These are phyloP conservation scores for Lonchura striata DNA, from an alignment of 2,113 vertebrate species.

Conservation along the genomic window DNA sequence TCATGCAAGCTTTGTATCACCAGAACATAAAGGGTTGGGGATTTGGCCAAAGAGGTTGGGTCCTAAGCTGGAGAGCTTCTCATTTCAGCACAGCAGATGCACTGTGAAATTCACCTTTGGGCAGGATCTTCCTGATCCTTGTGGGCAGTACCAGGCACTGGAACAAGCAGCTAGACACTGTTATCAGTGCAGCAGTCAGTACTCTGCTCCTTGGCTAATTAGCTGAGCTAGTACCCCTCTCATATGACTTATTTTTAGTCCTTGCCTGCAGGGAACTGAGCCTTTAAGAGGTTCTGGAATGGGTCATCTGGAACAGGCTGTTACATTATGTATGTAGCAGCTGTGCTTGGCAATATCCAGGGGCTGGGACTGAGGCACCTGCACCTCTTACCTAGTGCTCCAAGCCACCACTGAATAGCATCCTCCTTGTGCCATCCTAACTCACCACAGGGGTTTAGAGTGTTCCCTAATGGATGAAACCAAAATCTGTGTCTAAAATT, in stretches of 20 bases:
- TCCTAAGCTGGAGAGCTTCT: neutral
- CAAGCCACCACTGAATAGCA: neutral
- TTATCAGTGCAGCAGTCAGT: neutral
- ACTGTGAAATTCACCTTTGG: neutral
- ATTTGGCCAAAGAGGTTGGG: neutral
- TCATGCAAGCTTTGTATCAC: neutral
- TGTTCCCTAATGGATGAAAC: neutral
- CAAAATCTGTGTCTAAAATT: slow-evolving; percentile 6
- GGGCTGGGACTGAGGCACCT: neutral
- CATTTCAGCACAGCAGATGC: neutral
- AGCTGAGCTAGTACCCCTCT: neutral
- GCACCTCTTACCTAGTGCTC: neutral
- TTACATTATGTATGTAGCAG: neutral
- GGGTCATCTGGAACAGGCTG: neutral
- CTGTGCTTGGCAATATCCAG: neutral
- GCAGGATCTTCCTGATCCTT: neutral
- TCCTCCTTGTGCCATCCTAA: neutral
- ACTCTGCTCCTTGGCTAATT: neutral
- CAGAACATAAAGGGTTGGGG: neutral
- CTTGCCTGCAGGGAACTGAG: neutral
- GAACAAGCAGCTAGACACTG: neutral
- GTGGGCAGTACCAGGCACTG: neutral
- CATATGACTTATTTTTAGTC: slow-evolving; percentile 8
- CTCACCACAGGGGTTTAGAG: neutral
- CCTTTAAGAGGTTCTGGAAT: neutral